Conservation (phyloP, 1,140 invertebrate species). For the Bilobella aurantiaca region DNA sequence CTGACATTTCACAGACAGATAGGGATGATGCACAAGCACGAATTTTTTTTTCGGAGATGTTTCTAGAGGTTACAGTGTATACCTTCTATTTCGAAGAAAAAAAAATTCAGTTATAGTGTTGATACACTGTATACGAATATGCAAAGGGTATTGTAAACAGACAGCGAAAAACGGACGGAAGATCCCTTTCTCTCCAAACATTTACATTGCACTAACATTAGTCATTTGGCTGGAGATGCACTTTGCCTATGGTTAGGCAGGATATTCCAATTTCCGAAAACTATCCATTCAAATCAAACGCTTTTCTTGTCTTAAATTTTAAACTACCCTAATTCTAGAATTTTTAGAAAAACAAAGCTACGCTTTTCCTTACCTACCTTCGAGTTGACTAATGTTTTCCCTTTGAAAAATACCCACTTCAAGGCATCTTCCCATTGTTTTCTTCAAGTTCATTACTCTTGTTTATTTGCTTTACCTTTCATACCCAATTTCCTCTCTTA, state of each 20-base stretch:
- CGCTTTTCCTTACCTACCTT: too few species aligned
- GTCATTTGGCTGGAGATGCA: background rate
- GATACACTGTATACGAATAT: too few species aligned
- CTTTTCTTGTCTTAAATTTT: background rate
- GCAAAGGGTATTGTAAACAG: conserved; percentile 1
- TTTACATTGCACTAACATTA: background rate
- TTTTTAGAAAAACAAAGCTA: too few species aligned
- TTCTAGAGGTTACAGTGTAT: background rate
- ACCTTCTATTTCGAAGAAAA: background rate
- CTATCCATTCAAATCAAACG: background rate
- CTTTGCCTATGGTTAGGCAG: background rate
- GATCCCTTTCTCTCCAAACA: background rate
- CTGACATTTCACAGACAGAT: background rate
- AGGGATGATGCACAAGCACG: background rate
- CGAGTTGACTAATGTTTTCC: too few species aligned
- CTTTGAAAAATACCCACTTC: too few species aligned
- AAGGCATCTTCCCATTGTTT: too few species aligned
- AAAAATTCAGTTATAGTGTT: too few species aligned
- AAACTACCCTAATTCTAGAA: background rate
- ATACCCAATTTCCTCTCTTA: too few species aligned
- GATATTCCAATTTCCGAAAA: background rate
- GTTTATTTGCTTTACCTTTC: too few species aligned
- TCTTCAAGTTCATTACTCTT: too few species aligned
- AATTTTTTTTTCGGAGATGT: background rate
- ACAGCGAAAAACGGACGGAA: background rate